Base-by-base conservation (phyloP, 2,797 vertebrate species). In the Eulemur coronatus region DNA sequence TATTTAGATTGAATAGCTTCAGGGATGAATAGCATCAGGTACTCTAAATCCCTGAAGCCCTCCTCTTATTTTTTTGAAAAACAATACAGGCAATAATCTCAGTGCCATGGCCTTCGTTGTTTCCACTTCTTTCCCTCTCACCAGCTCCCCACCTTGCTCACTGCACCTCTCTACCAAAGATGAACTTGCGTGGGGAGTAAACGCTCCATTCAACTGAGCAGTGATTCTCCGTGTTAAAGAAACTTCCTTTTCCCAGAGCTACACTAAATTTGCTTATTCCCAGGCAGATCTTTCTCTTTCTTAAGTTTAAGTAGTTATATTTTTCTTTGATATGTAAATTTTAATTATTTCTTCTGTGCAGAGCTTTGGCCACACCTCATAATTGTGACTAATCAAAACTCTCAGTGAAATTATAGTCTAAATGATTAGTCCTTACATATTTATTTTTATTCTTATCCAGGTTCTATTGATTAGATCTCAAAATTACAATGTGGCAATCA, bases 41-140 rank as follows among this genome's bases (percentile, higher is more conserved):
- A 80, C 9, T 33, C 1, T 50, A 50, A 61, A 28, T 86, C 7
- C 15, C 41, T 76, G 30, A 38, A 69, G 8, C 3, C 7, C 70
- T 86, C 70, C 38, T 76, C 59, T 78, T 91, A 69, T 90, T 91
- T 91, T 85, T 72, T 55, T 9, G 22, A 88, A n/a, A 76, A 91
- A 90, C 26, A 91, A 48, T 28, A 6, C 4, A 82, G 65, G 12
- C 33, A 82, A 30, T 80, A 59, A 91, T 75, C n/a, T 96, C 48
- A 61, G 10, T 50, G 22, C 65, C 35, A 61, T 52, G 35, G 38
- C 38, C 41, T 38, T 79, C 72, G 41, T 41, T 24, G 38, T 70
- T 67, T 70, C 41, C 59, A 26, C 41, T 46, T 65, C 35, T 28
- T 43, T 46, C 18, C 63, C 20, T 33, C 55, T 57, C 55, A 13